Conservation (phyloP, 2,113 vertebrate genomes). For the Ammodytes dubius region DNA sequence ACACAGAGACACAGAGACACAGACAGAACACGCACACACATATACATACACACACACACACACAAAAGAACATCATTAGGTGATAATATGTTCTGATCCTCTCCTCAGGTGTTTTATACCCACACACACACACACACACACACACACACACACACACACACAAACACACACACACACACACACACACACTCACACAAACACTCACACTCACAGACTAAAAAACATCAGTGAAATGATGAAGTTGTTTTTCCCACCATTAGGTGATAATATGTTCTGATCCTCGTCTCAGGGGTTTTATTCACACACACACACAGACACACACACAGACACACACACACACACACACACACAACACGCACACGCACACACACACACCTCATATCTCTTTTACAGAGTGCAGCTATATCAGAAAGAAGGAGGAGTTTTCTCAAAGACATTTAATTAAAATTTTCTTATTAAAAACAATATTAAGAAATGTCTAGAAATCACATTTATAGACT, state of each 20-base stretch:
- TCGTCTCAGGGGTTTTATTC: slow-evolving; percentile 3
- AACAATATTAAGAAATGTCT: too few species aligned
- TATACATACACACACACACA: too few species aligned
- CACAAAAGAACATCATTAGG: not conserved
- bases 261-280: slow-evolving; percentile 42
- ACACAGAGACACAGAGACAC: too few species aligned
- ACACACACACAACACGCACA: not conserved
- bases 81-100: slow-evolving; percentile 37
- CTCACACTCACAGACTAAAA: not conserved
- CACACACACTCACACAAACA: too few species aligned
- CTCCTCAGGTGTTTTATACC: not conserved
- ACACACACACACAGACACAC: not conserved
- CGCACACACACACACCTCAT: not conserved
- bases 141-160: not conserved
- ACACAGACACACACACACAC: not conserved
- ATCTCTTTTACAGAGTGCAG: not conserved
- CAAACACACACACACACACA: too few species aligned
- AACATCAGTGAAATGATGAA: too few species aligned
- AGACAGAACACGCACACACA: too few species aligned
- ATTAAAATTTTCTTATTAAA: too few species aligned
- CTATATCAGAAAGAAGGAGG: slow-evolving; percentile 9
- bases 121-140: not conserved
- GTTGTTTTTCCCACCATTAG: slow-evolving; percentile 18
- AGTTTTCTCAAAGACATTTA: slow-evolving; percentile 20
- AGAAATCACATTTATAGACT: too few species aligned